These are phyloP conservation scores for Falcunculus frontatus DNA, from an alignment of 2,113 vertebrate genomes.

Conservation along the genomic window DNA sequence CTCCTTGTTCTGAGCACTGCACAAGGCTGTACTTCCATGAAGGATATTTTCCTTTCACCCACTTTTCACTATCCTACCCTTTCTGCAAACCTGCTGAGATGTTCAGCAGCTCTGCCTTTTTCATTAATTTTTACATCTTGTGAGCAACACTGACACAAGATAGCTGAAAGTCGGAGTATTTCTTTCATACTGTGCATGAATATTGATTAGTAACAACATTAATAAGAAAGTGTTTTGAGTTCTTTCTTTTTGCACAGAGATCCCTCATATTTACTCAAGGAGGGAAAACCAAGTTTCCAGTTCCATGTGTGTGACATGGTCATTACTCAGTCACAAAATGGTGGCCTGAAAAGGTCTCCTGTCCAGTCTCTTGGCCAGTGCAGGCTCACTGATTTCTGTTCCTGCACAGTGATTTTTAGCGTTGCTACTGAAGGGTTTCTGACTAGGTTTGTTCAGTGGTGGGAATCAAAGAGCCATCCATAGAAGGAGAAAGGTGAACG, in stretches of 20 bases:
- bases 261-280: neutral
- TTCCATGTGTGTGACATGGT: neutral
- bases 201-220: neutral
- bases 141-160: neutral
- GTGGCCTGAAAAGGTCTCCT: neutral
- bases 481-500: neutral
- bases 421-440: neutral
- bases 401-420: neutral
- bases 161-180: neutral
- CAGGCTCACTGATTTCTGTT: neutral
- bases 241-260: neutral
- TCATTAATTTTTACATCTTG: neutral
- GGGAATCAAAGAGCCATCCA: neutral
- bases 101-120: neutral
- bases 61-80: neutral
- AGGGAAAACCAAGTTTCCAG: neutral
- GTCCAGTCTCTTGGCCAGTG: neutral
- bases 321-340: constrained; percentile 21
- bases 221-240: neutral
- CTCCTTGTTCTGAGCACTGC: neutral
- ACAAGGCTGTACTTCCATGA: neutral
- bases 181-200: neutral
- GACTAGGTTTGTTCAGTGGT: neutral
- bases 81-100: neutral
- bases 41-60: neutral